A percentile compares a stretch with the other conserved stretches of the same genome.
phyloP scores from a whole-genome alignment of 2,888 invertebrate species.

The Pseudococcus longispinus region DNA sequence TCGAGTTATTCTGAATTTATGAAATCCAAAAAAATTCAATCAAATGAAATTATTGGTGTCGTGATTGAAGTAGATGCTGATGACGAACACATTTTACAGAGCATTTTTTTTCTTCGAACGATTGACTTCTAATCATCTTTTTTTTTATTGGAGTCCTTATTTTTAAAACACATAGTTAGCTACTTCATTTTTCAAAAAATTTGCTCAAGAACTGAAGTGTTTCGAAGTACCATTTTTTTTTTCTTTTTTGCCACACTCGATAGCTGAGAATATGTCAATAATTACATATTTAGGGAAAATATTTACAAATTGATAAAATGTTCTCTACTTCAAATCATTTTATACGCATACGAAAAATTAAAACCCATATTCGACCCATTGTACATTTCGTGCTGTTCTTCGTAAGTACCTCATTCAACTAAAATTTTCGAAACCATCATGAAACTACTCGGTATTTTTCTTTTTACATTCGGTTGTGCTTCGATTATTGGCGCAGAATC shows the following conservation, averaged over 20 bases:
- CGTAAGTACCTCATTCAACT: not conserved
- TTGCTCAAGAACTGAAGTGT: not conserved
- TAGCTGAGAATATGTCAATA: not conserved
- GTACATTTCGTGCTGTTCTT: not conserved
- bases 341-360: not conserved
- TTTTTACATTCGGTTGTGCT: not conserved
- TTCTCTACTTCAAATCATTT: not conserved
- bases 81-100: no score
- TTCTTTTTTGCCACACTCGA: not conserved
- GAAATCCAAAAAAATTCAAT: no score
- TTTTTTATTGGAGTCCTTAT: no score
- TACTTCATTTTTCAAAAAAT: not conserved
- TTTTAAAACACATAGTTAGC: no score
- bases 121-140: no score
- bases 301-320: not conserved
- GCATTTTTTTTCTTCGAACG: no score
- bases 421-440: not conserved
- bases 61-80: no score
- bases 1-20: not conserved
- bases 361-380: not conserved
- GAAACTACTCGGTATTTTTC: not conserved
- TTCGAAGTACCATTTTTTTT: not conserved
- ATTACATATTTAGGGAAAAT: not conserved
- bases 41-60: no score
- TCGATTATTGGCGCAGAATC: not conserved